Evolutionary conservation across 2,797 vertebrate genomes (phyloP).

Genomic region (Centroberyx gerrardi): DNA sequence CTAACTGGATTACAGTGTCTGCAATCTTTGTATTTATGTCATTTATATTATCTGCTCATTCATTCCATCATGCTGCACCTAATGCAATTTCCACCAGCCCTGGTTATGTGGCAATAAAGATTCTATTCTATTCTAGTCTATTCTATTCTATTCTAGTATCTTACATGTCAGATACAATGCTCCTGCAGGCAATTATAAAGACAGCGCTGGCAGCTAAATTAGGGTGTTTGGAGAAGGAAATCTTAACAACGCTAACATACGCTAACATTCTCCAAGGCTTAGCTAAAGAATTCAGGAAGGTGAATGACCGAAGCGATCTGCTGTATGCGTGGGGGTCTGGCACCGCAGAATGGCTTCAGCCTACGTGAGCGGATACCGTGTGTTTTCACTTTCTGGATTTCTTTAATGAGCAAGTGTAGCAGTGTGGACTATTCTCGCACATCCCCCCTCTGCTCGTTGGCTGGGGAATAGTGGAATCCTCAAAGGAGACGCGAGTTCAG

Average conservation of each 20-base stretch:
- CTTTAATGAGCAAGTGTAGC: slow-evolving; percentile 52
- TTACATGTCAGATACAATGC: background rate
- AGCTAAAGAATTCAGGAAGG: slow-evolving; percentile 34
- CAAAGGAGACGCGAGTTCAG: slow-evolving; percentile 22
- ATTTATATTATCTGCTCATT: too few relatives aligned
- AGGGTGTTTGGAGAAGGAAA: slow-evolving; percentile 2
- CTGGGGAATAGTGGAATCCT: slow-evolving; percentile 43
- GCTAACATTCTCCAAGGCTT: slow-evolving; percentile 39
- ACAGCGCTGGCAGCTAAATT: background rate
- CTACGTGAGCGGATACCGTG: slow-evolving; percentile 22
- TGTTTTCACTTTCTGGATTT: slow-evolving; percentile 29
- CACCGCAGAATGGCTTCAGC: slow-evolving; percentile 25
- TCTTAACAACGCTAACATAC: slow-evolving; percentile 38
- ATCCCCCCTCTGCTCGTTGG: background rate
- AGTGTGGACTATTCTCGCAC: slow-evolving; percentile 26
- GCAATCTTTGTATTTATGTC: too few relatives aligned
- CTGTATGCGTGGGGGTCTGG: slow-evolving; percentile 23
- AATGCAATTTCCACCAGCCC: background rate
- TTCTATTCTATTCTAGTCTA: too few relatives aligned
- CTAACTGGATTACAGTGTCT: background rate
- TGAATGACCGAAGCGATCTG: slow-evolving; percentile 24
- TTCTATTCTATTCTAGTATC: background rate
- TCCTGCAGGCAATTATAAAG: slow-evolving; percentile 1
- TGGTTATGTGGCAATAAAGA: too few relatives aligned
- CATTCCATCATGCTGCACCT: too few relatives aligned